Base-by-base conservation (phyloP, 2,113 vertebrate species). In the Chinchilla lanigera region DNA sequence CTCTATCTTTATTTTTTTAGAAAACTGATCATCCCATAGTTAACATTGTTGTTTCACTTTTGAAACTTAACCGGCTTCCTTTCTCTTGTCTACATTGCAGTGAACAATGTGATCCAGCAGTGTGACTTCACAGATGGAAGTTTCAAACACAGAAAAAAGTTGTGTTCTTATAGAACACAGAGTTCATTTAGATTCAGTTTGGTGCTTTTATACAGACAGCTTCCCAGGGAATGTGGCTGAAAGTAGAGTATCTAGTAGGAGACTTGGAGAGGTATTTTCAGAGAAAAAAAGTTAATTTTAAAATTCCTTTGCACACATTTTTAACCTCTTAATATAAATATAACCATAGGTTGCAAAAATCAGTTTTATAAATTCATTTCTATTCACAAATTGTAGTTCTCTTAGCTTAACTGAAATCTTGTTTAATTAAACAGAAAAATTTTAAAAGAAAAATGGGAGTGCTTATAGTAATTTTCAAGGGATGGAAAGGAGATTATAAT, bases 131-230 rank as follows among this genome's bases (percentile, higher is more conserved):
- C 63, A 52, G 10, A 78, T 80, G 8, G 30, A 20, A 85, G 91
- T 41, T 94, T 58, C 41, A 63, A 83, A 19, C 13, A 86, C 33
- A 65, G 4, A 58, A 33, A 69, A 50, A 90, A 33, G 0, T n/a
- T 80, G 71, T 52, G 47, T 60, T 84, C 84, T 50, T 81, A 20
- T 87, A 16, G 30, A 17, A 83, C 24, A 65, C 44, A 44, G 54
- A n/a, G 16, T 90, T 90, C 50, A 56, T 87, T 96, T 97, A 77
- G 28, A 30, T 83, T 12, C 13, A 56, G 13, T 54, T 95, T 83
- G 1, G n/a, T 89, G 7, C 24, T 89, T 91, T 94, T 88, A 71
- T 14, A 24, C 3, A 30, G 19, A 85, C 1, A 78, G 33, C n/a
- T 56, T 82, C 20, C 63, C 47, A 33, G 26, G 44, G 67, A 82